These are phyloP conservation scores for Grapholita molesta DNA, from an alignment of 1,140 invertebrate species.

Conservation along the genomic window DNA sequence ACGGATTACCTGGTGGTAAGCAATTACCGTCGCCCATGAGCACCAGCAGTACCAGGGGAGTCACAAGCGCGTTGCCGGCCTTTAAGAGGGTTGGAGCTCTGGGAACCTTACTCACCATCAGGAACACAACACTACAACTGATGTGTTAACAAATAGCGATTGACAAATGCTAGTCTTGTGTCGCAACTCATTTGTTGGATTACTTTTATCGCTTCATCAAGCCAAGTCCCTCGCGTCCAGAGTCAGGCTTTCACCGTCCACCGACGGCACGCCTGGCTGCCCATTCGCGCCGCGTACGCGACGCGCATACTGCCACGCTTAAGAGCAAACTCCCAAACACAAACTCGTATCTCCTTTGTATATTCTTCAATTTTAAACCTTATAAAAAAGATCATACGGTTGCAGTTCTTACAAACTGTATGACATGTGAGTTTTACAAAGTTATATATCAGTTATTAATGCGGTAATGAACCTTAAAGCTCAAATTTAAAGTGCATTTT, in stretches of 20 bases:
- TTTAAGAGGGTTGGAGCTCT: too few relatives aligned
- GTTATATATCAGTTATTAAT: not conserved
- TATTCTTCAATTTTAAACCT: not conserved
- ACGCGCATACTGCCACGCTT: not conserved
- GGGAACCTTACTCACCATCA: too few relatives aligned
- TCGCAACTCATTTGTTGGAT: not conserved
- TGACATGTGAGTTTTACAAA: not conserved
- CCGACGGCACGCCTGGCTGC: not conserved
- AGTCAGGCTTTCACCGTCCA: not conserved
- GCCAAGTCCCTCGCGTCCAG: not conserved
- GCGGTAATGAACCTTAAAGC: not conserved
- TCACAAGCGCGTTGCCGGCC: too few relatives aligned
- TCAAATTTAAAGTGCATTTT: not conserved
- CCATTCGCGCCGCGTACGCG: not conserved
- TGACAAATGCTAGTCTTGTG: too few relatives aligned
- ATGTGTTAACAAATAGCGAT: too few relatives aligned
- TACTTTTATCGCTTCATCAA: not conserved
- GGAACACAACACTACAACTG: too few relatives aligned
- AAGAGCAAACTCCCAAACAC: not conserved
- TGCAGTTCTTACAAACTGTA: not conserved
- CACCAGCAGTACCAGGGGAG: too few relatives aligned
- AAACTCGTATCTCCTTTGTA: not conserved
- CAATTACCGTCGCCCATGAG: too few relatives aligned
- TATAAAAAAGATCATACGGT: not conserved
- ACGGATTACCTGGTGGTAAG: too few relatives aligned